Evolutionary conservation across 2,888 invertebrate genomes (phyloP), one percentile per base, ranked within the genome.

Genomic region (Hyposoter dolosus): DNA sequence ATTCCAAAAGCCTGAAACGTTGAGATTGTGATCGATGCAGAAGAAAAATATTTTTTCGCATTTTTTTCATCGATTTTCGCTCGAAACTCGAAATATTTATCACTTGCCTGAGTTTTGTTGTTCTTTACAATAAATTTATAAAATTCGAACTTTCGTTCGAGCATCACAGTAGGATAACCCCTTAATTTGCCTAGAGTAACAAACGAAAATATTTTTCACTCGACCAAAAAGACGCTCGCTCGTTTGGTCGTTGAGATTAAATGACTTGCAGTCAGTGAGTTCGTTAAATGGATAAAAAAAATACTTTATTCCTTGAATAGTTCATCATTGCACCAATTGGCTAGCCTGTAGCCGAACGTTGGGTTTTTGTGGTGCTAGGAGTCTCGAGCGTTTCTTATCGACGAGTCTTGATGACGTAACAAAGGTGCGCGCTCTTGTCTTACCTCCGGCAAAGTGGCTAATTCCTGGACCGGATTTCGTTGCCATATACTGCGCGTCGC

Each of bases 341-440:
- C 89, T 87, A 89, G 56, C 65, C 71, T 50, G 47, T 84, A 84
- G 83, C 83, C 87, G 66, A 86, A 66, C 47, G 84, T 87, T 88
- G 75, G 84, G 68, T 82, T 78, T 69, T 87, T 85, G 66, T 90
- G 90, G 90, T 89, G 90, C 90, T 92, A 93, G 86, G 93, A 90
- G 43, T 93, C 90, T 82, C 90, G 89, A 45, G 89, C 82, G 50
- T 86, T 91, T 83, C 93, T 90, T 86, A 93, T 90, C 23, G 93
- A 94, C 40, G 93, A 93, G 83, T 93, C 92, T 86, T 92, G 93
- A 87, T 94, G 94, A 40, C 89, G 87, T 43, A 94, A 89, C 56
- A 94, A 88, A 0, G 94, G 94, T 35, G 92, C 92, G 81, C 92
- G 90, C 84, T 94, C 94, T 88, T 93, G 94, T 80, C 93, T 90